phyloP scores from a whole-genome alignment of 2,797 vertebrate species.

The Pterois miles region DNA sequence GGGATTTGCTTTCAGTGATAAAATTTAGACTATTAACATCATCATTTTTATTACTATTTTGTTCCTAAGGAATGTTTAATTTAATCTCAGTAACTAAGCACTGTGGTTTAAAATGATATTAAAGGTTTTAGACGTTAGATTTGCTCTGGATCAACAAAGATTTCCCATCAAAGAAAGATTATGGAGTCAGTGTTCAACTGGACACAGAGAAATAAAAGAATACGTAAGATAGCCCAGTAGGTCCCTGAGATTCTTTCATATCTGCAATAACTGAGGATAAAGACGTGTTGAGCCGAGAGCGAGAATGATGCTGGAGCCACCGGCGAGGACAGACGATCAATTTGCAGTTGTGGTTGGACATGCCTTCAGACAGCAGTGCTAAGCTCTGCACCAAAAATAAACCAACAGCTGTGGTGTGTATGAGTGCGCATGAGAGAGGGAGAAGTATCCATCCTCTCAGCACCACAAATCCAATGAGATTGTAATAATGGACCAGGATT shows the following conservation, averaged over 20 bases:
- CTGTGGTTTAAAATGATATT: not conserved
- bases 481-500: constrained; percentile 39
- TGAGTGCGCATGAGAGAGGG: constrained; percentile 8
- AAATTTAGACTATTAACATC: not conserved
- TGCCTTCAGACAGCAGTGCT: constrained; percentile 54
- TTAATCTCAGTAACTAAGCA: not conserved
- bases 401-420: constrained; percentile 65
- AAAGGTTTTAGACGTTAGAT: not conserved
- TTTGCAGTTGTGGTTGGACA: constrained; percentile 71
- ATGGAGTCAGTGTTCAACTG: not conserved
- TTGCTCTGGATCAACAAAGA: not conserved
- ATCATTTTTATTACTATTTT: not conserved
- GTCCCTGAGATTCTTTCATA: constrained; percentile 2
- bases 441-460: constrained; percentile 49
- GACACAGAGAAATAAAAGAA: not conserved
- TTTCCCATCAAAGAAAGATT: not conserved
- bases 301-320: constrained; percentile 39
- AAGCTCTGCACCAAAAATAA: constrained; percentile 71
- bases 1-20: not conserved
- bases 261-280: constrained; percentile 27
- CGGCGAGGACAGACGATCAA: constrained; percentile 57
- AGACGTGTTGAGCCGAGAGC: constrained; percentile 24
- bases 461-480: constrained; percentile 48
- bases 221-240: not conserved
- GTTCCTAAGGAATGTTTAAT: not conserved